Evolutionary conservation across 1,140 invertebrate genomes (phyloP).

Genomic region (Drosophila rufa): DNA sequence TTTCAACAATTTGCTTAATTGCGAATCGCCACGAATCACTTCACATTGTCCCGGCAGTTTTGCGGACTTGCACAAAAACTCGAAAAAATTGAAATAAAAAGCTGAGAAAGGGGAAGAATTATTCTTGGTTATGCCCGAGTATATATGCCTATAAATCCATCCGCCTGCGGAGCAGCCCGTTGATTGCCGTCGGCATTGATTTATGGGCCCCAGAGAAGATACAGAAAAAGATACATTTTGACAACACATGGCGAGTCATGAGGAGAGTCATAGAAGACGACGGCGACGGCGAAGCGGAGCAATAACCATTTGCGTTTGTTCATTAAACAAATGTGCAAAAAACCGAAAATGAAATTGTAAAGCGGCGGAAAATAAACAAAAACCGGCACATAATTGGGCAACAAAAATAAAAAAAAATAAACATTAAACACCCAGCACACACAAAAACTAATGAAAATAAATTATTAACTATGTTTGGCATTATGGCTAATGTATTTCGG

Average conservation of each 20-base stretch:
- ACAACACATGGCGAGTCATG: constrained; percentile 46
- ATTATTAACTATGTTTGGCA: constrained; percentile 41
- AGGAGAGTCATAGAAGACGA: constrained; percentile 6
- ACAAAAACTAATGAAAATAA: constrained; percentile 39
- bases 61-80: background rate
- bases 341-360: constrained; percentile 24
- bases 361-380: constrained; percentile 22
- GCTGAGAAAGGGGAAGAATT: constrained; percentile 15
- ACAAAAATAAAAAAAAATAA: background rate
- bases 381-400: constrained; percentile 28
- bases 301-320: constrained; percentile 55
- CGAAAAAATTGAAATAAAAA: background rate
- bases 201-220: constrained; percentile 41
- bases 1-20: constrained; percentile 53
- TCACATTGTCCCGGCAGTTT: constrained; percentile 24
- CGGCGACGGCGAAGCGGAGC: constrained; percentile 1
- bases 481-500: constrained; percentile 31
- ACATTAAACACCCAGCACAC: constrained; percentile 25
- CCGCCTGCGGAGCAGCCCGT: constrained; percentile 26
- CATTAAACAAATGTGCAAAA: constrained; percentile 58
- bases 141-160: constrained; percentile 49
- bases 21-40: constrained; percentile 28
- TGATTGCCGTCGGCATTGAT: constrained; percentile 60
- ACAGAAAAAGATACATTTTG: constrained; percentile 50
- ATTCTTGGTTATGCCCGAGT: constrained; percentile 16